Evolutionary conservation across 2,888 invertebrate species (phyloP), one percentile per base, ranked within the genome.

Genomic region (Microchrysa polita): DNA sequence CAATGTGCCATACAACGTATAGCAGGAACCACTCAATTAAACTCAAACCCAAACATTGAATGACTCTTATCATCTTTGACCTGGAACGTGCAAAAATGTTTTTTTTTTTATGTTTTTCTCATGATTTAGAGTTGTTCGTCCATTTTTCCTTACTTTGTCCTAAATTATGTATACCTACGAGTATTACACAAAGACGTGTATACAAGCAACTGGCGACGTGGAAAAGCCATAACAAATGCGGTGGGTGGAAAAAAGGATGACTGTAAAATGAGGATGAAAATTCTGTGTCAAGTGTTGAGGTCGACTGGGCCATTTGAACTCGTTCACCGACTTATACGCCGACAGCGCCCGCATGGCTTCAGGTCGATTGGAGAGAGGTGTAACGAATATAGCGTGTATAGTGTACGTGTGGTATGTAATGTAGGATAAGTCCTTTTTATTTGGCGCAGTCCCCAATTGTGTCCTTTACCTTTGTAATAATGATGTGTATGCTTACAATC

Each of bases 91-190:
- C 4, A 60, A 60, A 60, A 34, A 2, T 34, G 2, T 34, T 34
- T 34, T 34, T 10, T 9, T 55, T 27, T 2, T 27, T 34, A 5
- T 34, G 2, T 34, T 34, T 10, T 9, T 55, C 60, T 2, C 60
- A 12, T 20, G 27, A 27, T 22, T 22, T 27, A 60, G 14, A 60
- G 2, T 27, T 60, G 10, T 18, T 55, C 22, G 9, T 12, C 2
- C 27, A 65, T 65, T 48, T n/a, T 34, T 7, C 27, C 65, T 65
- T 48, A 65, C 52, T 65, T 65, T 18, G 65, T 22, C 23, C 65
- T 22, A 40, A 48, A 65, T 65, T 48, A n/a, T n/a, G 48, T 48
- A 65, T 65, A n/a, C n/a, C n/a, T n/a, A n/a, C n/a, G n/a, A n/a
- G n/a, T n/a, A n/a, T 65, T 65, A 48, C 34, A 61, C 34, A 40